Base-by-base conservation (phyloP, 1,140 invertebrate species). In the Nasonia vitripennis region DNA sequence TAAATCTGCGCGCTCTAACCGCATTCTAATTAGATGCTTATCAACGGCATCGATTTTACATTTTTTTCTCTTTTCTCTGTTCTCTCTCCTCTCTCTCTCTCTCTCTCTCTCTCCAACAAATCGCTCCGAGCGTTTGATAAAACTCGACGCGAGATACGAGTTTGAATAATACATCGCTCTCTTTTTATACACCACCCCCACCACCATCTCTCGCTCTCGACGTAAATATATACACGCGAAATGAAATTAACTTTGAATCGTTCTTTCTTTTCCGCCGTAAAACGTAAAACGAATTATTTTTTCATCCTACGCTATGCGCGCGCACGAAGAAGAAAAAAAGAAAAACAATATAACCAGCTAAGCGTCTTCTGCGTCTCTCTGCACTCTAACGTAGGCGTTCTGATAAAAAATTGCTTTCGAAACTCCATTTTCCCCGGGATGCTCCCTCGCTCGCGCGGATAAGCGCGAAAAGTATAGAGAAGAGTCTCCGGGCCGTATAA, bases 1-100 rank as follows among this genome's bases (percentile, higher is more conserved):
- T 80, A 80, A 80, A 80, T 80, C 78, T 37, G 34, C 78, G 78
- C 34, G 37, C 41, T 41, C 10, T 31, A 62, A 62, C 55, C 20
- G 55, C 17, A 62, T 62, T 62, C 17, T 62, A 62, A 62, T 62
- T 62, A n/a, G 55, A 62, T n/a, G 55, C 55, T 62, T 62, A 62
- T 62, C 17, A 20, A 62, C 34, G 55, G n/a, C 45, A 9, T 20
- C 74, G 74, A 77, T n/a, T 48, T 77, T 37, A 37, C 2, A 11
- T 34, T 71, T 71, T 37, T 37, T 37, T 37, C 34, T 34, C 2
- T 34, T 34, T 2, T 27, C 23, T 27, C 23, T 34, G 34, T 34
- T 71, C 68, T 71, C 14, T 12, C 9, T 74, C 34, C 14, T 34
- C 27, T 27, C 27, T 27, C 27, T 27, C 27, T 27, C 27, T 27